A percentile compares a stretch with the other conserved stretches of the same genome.
Conservation (phyloP, 2,888 invertebrate genomes). For the Cylloceria caligata region DNA sequence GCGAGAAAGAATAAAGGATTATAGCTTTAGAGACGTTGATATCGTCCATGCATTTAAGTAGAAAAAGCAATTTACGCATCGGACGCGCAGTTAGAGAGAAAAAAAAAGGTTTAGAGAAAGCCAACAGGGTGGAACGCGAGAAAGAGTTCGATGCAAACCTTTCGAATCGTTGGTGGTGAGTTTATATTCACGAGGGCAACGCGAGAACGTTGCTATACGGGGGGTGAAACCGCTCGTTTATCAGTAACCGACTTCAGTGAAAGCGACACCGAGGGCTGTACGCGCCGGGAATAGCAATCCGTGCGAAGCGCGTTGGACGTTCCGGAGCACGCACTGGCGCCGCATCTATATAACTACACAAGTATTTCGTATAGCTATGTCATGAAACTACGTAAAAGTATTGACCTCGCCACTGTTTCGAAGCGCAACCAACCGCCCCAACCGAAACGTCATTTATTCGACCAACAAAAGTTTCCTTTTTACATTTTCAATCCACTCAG, state of each 20-base stretch:
- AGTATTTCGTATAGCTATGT: slow-evolving; percentile 22
- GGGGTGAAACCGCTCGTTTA: slow-evolving; percentile 83
- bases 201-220: slow-evolving; percentile 33
- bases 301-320: slow-evolving; percentile 53
- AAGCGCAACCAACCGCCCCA: slow-evolving; percentile 39
- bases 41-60: slow-evolving; percentile 67
- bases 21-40: no score
- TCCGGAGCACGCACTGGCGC: slow-evolving; percentile 54
- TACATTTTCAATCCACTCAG: slow-evolving; percentile 82
- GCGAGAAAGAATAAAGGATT: no score
- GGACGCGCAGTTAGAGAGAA: slow-evolving; percentile 12
- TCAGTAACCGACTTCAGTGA: slow-evolving; percentile 84
- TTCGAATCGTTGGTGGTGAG: slow-evolving; percentile 74
- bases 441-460: slow-evolving; percentile 75
- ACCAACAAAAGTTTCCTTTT: slow-evolving; percentile 36
- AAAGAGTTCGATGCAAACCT: slow-evolving; percentile 57
- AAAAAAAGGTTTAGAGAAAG: slow-evolving; percentile 8
- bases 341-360: slow-evolving; percentile 18
- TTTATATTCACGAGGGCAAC: slow-evolving; percentile 79
- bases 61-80: slow-evolving; percentile 77
- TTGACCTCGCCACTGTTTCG: slow-evolving; percentile 71
- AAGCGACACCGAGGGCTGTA: slow-evolving; percentile 83
- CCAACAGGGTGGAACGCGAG: slow-evolving; percentile 17
- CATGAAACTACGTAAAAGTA: slow-evolving; percentile 74
- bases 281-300: slow-evolving; percentile 83